A percentile compares a stretch with the other conserved stretches of the same genome.
Conservation (phyloP, 2,797 vertebrate genomes). For the Orestias chungarensis region DNA sequence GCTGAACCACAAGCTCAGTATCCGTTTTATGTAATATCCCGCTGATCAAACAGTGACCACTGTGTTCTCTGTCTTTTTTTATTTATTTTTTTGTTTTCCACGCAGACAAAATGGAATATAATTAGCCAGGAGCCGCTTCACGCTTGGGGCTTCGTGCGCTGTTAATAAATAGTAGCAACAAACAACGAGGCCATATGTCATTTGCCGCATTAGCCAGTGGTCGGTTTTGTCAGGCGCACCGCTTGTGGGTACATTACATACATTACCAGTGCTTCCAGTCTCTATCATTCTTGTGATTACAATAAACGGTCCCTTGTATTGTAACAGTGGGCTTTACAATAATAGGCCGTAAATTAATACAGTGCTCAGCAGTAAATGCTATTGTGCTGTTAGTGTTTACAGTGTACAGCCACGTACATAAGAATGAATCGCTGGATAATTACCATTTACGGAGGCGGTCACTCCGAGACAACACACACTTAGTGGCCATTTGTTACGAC, state of each 20-base stretch:
- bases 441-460: slow-evolving; percentile 72
- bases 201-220: slow-evolving; percentile 57
- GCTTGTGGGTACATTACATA: slow-evolving; percentile 65
- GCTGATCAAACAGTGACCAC: slow-evolving; percentile 53
- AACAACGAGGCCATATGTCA: slow-evolving; percentile 68
- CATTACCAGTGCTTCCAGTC: slow-evolving; percentile 71
- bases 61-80: slow-evolving; percentile 24
- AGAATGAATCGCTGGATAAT: slow-evolving; percentile 70
- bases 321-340: slow-evolving; percentile 75
- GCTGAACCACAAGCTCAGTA: slow-evolving; percentile 3
- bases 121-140: slow-evolving; percentile 51
- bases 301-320: slow-evolving; percentile 64
- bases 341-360: slow-evolving; percentile 82
- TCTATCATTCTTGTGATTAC: slow-evolving; percentile 67
- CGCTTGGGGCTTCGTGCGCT: slow-evolving; percentile 30
- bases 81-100: slow-evolving; percentile 45
- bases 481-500: slow-evolving; percentile 66
- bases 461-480: slow-evolving; percentile 70
- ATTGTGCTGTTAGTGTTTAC: slow-evolving; percentile 70
- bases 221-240: slow-evolving; percentile 57
- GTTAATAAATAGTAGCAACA: slow-evolving; percentile 69
- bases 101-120: slow-evolving; percentile 55
- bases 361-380: slow-evolving; percentile 76
- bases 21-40: slow-evolving; percentile 46
- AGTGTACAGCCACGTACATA: slow-evolving; percentile 55